Conservation (phyloP, 2,888 invertebrate species). For the Hirtodrosophila confusa region DNA sequence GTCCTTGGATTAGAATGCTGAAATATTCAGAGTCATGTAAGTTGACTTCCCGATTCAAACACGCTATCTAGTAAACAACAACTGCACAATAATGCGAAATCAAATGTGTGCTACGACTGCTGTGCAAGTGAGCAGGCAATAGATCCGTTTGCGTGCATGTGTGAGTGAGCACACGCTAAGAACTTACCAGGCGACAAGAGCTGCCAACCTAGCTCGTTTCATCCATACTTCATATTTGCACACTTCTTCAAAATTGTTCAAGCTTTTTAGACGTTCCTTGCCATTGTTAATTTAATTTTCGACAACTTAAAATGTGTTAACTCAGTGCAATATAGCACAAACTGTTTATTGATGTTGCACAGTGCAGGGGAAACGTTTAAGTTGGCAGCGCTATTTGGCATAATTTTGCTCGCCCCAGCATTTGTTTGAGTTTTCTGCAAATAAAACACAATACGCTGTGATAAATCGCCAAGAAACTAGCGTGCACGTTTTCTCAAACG, state of each 20-base stretch:
- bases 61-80: constrained; percentile 12
- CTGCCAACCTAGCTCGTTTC: constrained; percentile 43
- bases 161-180: constrained; percentile 38
- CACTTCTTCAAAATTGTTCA: constrained; percentile 11
- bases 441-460: constrained; percentile 22
- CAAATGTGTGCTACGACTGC: constrained; percentile 25
- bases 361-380: constrained; percentile 13
- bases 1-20: constrained; percentile 42
- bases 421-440: constrained; percentile 49
- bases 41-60: constrained; percentile 26
- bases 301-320: not conserved
- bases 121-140: constrained; percentile 44
- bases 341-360: not conserved
- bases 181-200: constrained; percentile 38
- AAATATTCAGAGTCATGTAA: constrained; percentile 50
- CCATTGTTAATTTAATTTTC: not conserved
- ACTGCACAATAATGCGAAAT: constrained; percentile 32
- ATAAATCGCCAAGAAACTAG: constrained; percentile 21
- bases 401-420: constrained; percentile 40
- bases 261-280: not conserved
- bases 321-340: not conserved
- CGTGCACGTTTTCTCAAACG: constrained; percentile 17
- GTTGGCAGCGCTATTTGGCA: constrained; percentile 53
- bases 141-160: constrained; percentile 6
- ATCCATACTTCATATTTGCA: constrained; percentile 21